These are phyloP conservation scores for Mastigias papua DNA, from an alignment of 30 jellyfish, hydroid and myxozoan genomes.

Conservation along the genomic window DNA sequence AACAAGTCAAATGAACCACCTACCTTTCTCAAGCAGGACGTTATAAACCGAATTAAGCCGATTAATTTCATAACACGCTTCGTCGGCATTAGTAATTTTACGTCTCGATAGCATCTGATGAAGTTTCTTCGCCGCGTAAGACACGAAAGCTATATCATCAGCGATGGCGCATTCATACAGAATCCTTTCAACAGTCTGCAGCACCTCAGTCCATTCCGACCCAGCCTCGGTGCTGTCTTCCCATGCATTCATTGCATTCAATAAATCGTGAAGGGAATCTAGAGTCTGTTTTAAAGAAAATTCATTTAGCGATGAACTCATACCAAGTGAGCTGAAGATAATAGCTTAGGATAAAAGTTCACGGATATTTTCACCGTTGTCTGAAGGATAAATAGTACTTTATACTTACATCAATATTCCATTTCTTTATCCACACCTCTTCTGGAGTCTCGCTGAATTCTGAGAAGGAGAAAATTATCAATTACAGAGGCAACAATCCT, in stretches of 20 bases:
- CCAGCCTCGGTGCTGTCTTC: conserved; percentile 98
- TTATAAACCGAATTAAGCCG: conserved; percentile 57
- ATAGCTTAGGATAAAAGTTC: too few species aligned
- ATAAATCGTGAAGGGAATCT: conserved; percentile 63
- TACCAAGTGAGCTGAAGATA: too few species aligned
- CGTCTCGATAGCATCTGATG: conserved; percentile 83
- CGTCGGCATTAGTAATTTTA: conserved; percentile 44
- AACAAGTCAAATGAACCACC: too few species aligned
- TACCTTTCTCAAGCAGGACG: conserved; percentile 70
- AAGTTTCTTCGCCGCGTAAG: conserved; percentile 74
- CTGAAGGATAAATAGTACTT: neutral
- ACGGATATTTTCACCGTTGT: too few species aligned
- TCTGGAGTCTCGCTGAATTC: conserved; percentile 66
- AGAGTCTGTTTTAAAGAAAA: conserved; percentile 53
- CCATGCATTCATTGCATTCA: conserved; percentile 95
- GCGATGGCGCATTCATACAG: conserved; percentile 62
- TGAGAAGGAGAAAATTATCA: neutral
- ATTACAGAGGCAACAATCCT: too few species aligned
- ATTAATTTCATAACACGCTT: conserved; percentile 79
- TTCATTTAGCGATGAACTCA: neutral
- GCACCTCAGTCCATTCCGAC: conserved; percentile 91
- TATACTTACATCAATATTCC: conserved; percentile 47
- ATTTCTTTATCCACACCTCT: conserved; percentile 49
- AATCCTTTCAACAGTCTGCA: conserved; percentile 83
- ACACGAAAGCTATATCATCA: conserved; percentile 70